phyloP scores from a whole-genome alignment of 2,888 invertebrate species.

The Linnaemya vulpina region DNA sequence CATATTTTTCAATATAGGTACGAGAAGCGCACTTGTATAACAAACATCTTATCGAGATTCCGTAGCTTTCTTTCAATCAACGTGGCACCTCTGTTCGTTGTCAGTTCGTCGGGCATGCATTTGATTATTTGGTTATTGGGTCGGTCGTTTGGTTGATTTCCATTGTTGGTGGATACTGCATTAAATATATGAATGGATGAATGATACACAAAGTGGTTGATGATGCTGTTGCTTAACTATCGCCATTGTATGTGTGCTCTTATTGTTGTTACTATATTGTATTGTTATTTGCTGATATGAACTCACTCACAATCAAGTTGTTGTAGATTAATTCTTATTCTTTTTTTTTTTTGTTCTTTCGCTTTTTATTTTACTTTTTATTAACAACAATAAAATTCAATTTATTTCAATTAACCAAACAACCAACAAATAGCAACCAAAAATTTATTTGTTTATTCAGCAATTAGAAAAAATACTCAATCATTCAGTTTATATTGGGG shows the following conservation, averaged over 20 bases:
- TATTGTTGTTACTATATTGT: constrained; percentile 49
- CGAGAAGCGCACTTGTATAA: no score
- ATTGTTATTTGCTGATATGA: constrained; percentile 62
- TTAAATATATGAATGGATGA: constrained; percentile 36
- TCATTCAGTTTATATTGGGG: neutral
- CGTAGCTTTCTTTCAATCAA: neutral
- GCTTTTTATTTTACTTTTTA: constrained; percentile 72
- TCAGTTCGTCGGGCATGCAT: constrained; percentile 21
- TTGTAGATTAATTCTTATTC: constrained; percentile 47
- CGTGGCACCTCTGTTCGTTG: constrained; percentile 17
- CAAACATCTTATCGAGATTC: no score
- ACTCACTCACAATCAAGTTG: constrained; percentile 65
- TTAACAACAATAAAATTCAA: constrained; percentile 82
- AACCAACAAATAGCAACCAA: constrained; percentile 64
- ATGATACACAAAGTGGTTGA: constrained; percentile 52
- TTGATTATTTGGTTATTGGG: constrained; percentile 43
- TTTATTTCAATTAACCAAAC: constrained; percentile 82
- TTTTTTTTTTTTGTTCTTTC: constrained; percentile 1
- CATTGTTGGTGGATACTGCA: constrained; percentile 63
- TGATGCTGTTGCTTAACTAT: constrained; percentile 63
- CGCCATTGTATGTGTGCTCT: constrained; percentile 52
- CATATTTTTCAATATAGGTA: no score
- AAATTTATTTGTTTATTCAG: constrained; percentile 51
- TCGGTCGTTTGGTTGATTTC: constrained; percentile 55
- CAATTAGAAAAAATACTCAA: constrained; percentile 39